Percentiles rank a stretch among this genome's conserved stretches.
These are phyloP conservation scores for Hypocryptadius cinnamomeus DNA, from an alignment of 2,113 vertebrate species.

Conservation along the genomic window DNA sequence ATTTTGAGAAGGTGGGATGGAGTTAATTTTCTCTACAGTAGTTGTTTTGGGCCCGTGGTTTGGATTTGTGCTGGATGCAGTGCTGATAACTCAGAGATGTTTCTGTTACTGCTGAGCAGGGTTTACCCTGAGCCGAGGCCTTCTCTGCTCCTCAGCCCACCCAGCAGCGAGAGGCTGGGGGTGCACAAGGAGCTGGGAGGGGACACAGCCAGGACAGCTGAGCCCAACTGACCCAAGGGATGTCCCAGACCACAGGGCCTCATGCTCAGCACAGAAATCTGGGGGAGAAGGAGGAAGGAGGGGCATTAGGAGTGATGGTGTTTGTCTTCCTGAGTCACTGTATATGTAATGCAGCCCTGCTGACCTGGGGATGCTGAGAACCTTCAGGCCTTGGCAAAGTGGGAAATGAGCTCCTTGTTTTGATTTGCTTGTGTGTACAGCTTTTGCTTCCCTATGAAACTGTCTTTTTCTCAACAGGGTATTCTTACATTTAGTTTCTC, in stretches of 20 bases:
- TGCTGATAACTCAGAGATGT: not conserved
- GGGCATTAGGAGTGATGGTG: accelerated
- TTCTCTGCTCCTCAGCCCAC: not conserved
- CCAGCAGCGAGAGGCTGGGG: not conserved
- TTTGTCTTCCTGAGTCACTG: not conserved
- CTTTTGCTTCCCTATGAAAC: not conserved
- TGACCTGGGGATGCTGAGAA: not conserved
- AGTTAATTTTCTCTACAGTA: not conserved
- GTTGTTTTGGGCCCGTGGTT: not conserved
- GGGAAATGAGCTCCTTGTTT: not conserved
- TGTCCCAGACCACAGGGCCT: not conserved
- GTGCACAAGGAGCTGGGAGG: not conserved
- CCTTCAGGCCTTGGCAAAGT: not conserved
- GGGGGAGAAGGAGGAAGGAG: not conserved
- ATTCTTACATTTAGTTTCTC: not conserved
- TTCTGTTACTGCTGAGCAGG: not conserved
- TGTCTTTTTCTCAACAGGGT: not conserved
- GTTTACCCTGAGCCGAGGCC: not conserved
- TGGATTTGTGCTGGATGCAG: not conserved
- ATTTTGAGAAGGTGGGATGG: not conserved
- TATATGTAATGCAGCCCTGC: not conserved
- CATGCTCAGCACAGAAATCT: not conserved
- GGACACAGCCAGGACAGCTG: not conserved
- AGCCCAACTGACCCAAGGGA: not conserved
- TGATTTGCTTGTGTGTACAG: not conserved